Percentiles rank a stretch among this genome's conserved stretches.
Conservation (phyloP, 2,888 invertebrate species). For the Pseudococcus viburni region DNA sequence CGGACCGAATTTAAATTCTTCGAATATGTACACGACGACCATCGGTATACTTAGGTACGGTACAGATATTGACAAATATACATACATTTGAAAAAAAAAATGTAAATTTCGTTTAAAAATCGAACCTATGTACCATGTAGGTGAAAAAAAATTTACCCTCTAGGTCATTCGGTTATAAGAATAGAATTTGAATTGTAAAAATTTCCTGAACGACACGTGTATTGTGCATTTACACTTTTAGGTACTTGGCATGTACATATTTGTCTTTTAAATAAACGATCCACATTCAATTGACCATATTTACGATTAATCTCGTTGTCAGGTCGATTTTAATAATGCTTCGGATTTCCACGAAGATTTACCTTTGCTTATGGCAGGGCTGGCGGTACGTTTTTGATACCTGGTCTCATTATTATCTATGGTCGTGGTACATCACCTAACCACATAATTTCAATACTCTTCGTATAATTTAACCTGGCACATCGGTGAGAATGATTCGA, state of each 20-base stretch:
- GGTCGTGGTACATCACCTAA: background rate
- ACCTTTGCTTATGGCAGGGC: background rate
- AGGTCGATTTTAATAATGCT: background rate
- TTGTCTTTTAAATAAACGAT: background rate
- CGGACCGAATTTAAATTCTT: constrained; percentile 36
- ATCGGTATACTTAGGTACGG: background rate
- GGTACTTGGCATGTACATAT: background rate
- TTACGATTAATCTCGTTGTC: background rate
- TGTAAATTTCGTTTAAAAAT: background rate
- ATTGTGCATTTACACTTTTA: background rate
- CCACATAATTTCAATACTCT: constrained; percentile 27
- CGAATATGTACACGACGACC: background rate
- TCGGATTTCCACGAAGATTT: background rate
- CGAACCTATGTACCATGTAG: background rate
- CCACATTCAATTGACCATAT: background rate
- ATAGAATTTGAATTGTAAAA: constrained; percentile 31
- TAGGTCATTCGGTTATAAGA: background rate
- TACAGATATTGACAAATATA: background rate
- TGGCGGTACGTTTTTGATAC: background rate
- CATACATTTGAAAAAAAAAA: background rate
- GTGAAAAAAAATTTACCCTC: constrained; percentile 4
- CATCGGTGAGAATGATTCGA: background rate
- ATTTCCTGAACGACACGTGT: background rate
- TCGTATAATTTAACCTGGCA: background rate
- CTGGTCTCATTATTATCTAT: background rate